These are phyloP conservation scores for Psittacula cyanocephala DNA, from an alignment of 2,113 vertebrate species.

Conservation along the genomic window DNA sequence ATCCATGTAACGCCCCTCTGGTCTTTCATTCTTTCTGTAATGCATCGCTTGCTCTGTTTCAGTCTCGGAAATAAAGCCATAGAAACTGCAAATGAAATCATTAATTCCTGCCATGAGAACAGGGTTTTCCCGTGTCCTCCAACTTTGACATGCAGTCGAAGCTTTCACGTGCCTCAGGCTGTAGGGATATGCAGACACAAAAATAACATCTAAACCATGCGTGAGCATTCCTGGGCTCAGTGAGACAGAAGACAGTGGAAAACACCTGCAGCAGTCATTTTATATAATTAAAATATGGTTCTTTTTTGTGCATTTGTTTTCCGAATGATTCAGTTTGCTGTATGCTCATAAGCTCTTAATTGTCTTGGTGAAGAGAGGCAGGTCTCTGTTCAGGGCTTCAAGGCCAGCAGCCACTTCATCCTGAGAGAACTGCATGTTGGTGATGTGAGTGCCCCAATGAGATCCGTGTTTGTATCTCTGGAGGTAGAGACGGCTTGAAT, in stretches of 20 bases:
- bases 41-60: background rate
- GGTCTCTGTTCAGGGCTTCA: background rate
- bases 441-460: background rate
- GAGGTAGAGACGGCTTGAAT: background rate
- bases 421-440: accelerated
- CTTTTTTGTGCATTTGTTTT: background rate
- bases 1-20: background rate
- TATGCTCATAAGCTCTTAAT: background rate
- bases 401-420: background rate
- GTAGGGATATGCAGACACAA: background rate
- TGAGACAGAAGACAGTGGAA: background rate
- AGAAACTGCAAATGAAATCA: background rate
- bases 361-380: background rate
- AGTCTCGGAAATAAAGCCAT: background rate
- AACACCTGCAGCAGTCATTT: background rate
- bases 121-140: background rate
- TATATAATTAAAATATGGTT: accelerated
- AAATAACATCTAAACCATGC: background rate
- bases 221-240: background rate
- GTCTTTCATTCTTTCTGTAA: background rate
- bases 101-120: background rate
- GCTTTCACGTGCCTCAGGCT: background rate
- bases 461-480: too few species aligned
- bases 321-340: background rate
- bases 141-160: background rate